Percentiles rank a stretch among this genome's conserved stretches.
phyloP scores from a whole-genome alignment of 2,888 invertebrate species.

The Conistra vaccinii region DNA sequence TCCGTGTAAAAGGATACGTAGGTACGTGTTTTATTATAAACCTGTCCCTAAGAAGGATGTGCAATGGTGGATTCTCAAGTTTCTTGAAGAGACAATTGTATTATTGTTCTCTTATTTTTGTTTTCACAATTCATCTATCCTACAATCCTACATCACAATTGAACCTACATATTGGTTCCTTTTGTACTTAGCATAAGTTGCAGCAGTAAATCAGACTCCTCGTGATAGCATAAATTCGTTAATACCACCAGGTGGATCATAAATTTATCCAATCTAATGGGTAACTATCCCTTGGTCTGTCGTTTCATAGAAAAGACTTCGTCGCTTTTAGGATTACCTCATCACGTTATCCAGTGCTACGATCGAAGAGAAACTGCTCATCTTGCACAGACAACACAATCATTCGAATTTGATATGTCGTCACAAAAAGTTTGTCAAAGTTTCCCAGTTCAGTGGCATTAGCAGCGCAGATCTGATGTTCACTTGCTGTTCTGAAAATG shows the following conservation, averaged over 20 bases:
- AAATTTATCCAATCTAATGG: background rate
- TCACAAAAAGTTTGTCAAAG: background rate
- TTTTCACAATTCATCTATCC: background rate
- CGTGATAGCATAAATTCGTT: background rate
- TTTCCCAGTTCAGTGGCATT: background rate
- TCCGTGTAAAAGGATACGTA: conserved; percentile 48
- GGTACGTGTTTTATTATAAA: conserved; percentile 29
- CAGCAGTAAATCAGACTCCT: background rate
- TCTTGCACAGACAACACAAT: background rate
- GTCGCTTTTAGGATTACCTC: background rate
- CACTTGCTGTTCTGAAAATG: background rate
- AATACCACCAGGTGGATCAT: background rate
- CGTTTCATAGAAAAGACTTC: background rate
- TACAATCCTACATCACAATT: too few relatives aligned
- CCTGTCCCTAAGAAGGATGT: conserved; percentile 26
- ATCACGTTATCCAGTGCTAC: background rate
- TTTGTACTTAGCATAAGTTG: background rate
- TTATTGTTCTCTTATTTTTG: background rate
- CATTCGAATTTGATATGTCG: background rate
- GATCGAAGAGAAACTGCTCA: background rate
- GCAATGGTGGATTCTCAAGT: background rate
- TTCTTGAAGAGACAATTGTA: background rate
- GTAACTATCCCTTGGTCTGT: background rate
- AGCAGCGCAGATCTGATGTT: background rate
- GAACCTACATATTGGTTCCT: too few relatives aligned